Conservation (phyloP, 2,113 vertebrate genomes). For the Leucoraja erinaceus region DNA sequence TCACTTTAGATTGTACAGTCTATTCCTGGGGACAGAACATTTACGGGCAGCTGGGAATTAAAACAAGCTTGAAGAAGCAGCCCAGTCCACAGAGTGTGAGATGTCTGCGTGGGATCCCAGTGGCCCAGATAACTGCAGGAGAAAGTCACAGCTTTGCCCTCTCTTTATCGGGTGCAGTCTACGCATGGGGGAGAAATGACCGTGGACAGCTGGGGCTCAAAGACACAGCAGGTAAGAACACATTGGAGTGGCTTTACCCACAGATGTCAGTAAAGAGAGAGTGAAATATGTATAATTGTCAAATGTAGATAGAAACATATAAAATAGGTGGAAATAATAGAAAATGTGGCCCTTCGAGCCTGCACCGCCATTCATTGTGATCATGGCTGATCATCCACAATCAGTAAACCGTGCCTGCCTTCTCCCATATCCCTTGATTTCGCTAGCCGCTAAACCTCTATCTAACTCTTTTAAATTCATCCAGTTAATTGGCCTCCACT, state of each 20-base stretch:
- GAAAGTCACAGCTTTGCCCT: constrained; percentile 90
- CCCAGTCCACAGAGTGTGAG: constrained; percentile 72
- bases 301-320: too few relatives aligned
- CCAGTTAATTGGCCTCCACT: too few relatives aligned
- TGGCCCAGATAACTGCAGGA: constrained; percentile 81
- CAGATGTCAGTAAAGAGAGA: too few relatives aligned
- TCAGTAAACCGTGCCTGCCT: too few relatives aligned
- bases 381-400: too few relatives aligned
- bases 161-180: constrained; percentile 87
- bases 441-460: too few relatives aligned
- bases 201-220: constrained; percentile 93
- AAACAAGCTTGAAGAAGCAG: constrained; percentile 66
- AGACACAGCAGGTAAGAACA: constrained; percentile 74
- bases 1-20: constrained; percentile 71
- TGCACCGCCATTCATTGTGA: too few relatives aligned
- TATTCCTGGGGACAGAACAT: constrained; percentile 96
- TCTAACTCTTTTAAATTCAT: too few relatives aligned
- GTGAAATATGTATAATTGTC: too few relatives aligned
- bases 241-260: not conserved
- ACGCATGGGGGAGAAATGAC: constrained; percentile 94
- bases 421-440: too few relatives aligned
- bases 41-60: constrained; percentile 86
- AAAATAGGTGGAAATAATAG: too few relatives aligned
- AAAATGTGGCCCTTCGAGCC: too few relatives aligned
- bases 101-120: constrained; percentile 85